Evolutionary conservation across 2,797 vertebrate genomes (phyloP).

Genomic region (Pseudochirops cupreus): DNA sequence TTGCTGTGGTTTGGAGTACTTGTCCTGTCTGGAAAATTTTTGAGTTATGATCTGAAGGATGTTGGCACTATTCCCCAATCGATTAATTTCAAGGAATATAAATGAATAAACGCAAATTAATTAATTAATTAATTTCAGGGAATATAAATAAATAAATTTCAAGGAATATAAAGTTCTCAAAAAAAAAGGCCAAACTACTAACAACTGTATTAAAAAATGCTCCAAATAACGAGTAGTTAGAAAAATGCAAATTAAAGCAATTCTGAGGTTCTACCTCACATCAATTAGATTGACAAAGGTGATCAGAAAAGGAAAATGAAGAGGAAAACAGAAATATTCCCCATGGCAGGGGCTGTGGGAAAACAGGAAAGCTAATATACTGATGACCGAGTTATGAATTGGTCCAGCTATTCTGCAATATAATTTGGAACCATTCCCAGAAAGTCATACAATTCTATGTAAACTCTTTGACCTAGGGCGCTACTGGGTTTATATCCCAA

Average conservation of each 20-base stretch:
- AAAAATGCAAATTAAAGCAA: background rate
- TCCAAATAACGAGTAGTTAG: background rate
- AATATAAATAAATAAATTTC: background rate
- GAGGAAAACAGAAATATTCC: background rate
- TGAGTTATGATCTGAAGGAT: background rate
- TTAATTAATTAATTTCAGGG: background rate
- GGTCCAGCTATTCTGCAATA: background rate
- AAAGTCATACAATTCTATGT: background rate
- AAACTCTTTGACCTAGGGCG: background rate
- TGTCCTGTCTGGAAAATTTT: background rate
- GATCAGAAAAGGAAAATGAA: background rate
- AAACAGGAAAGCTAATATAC: background rate
- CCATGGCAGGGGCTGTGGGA: background rate
- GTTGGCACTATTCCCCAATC: background rate
- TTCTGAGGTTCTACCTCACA: background rate
- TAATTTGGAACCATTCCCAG: background rate
- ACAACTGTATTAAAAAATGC: background rate
- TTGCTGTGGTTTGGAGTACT: background rate
- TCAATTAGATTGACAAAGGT: background rate
- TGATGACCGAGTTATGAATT: background rate
- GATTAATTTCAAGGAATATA: background rate
- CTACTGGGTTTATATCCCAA: background rate
- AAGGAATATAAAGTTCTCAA: background rate
- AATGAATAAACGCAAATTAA: no score
- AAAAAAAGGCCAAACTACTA: background rate